These are phyloP conservation scores for Morpho helenor DNA, from an alignment of 2,888 invertebrate genomes.

Conservation along the genomic window DNA sequence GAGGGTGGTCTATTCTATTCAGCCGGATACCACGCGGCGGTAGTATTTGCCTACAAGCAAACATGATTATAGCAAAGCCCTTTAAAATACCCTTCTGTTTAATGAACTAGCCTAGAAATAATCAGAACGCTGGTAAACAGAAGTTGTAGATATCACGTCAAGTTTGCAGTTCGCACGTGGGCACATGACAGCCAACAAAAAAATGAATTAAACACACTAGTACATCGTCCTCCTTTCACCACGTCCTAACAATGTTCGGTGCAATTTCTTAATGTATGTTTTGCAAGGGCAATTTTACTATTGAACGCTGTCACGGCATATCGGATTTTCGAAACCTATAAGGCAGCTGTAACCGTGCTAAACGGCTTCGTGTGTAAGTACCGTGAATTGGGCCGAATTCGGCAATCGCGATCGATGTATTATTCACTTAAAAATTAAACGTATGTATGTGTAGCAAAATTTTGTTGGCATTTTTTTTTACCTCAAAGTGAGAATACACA, in stretches of 20 bases:
- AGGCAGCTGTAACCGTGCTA: constrained; percentile 28
- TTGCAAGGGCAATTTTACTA: constrained; percentile 51
- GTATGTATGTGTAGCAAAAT: background rate
- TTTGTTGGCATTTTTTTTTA: too few relatives aligned
- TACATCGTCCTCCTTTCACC: constrained; percentile 51
- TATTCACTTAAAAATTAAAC: background rate
- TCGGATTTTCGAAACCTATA: constrained; percentile 37
- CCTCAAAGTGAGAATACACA: too few relatives aligned
- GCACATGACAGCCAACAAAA: background rate
- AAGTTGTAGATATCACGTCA: too few relatives aligned
- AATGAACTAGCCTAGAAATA: too few relatives aligned
- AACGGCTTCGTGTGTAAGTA: constrained; percentile 32
- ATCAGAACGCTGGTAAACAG: too few relatives aligned
- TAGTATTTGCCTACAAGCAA: too few relatives aligned
- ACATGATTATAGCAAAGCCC: too few relatives aligned
- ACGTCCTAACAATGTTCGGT: constrained; percentile 38
- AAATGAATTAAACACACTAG: background rate
- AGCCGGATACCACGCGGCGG: too few relatives aligned
- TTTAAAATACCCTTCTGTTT: too few relatives aligned
- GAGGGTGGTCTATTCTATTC: too few relatives aligned
- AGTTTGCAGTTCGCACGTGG: background rate
- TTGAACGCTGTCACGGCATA: constrained; percentile 45
- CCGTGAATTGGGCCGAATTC: constrained; percentile 32
- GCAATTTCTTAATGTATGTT: constrained; percentile 47
- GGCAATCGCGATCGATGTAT: constrained; percentile 24